Evolutionary conservation across 2,888 invertebrate genomes (phyloP).

Genomic region (Schizaphis graminum): DNA sequence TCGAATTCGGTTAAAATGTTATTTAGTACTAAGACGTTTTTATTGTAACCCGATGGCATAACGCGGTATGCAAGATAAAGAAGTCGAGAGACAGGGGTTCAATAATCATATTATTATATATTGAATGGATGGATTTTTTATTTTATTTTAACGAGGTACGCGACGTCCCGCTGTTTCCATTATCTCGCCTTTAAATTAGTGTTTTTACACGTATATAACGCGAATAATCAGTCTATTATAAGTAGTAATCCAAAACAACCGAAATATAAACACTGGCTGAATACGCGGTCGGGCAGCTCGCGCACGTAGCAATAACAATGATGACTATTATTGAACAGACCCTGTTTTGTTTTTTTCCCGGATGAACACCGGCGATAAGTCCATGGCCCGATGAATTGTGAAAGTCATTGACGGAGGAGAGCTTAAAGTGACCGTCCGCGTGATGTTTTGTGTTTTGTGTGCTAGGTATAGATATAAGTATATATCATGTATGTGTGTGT

Average conservation of each 20-base stretch:
- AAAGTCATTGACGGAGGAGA: conserved; percentile 58
- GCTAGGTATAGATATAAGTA: not conserved
- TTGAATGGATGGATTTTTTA: conserved; percentile 44
- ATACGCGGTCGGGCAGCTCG: not conserved
- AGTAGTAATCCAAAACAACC: not conserved
- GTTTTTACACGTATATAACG: conserved; percentile 23
- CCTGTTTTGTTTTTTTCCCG: conserved; percentile 21
- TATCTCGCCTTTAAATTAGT: conserved; percentile 54
- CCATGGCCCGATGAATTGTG: conserved; percentile 36
- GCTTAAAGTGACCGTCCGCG: conserved; percentile 56
- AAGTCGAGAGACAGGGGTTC: not conserved
- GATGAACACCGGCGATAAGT: conserved; percentile 36
- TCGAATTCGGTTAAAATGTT: conserved; percentile 45
- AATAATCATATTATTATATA: not conserved
- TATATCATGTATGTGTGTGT: too few species aligned
- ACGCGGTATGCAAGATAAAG: not conserved
- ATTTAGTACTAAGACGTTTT: conserved; percentile 55
- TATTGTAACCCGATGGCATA: conserved; percentile 44
- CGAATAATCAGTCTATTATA: not conserved
- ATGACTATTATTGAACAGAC: not conserved
- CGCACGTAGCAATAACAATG: not conserved
- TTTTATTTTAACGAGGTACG: conserved; percentile 47
- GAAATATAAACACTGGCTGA: not conserved
- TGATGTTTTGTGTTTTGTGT: not conserved
- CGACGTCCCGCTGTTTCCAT: conserved; percentile 58